Evolutionary conservation across 1,140 invertebrate species (phyloP).

Genomic region (Condylostylus longicornis): DNA sequence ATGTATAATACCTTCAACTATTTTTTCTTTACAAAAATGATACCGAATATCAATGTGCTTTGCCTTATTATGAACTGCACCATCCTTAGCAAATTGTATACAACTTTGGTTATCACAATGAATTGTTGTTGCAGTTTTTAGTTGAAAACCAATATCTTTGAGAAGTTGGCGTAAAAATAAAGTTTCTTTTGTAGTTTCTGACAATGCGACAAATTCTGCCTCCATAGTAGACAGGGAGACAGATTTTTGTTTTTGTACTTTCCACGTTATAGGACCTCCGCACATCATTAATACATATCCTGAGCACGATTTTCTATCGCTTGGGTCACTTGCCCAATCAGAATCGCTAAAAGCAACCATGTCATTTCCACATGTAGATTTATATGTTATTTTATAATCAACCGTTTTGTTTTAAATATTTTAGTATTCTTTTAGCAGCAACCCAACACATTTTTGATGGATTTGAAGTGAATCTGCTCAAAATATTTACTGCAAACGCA

Average conservation of each 20-base stretch:
- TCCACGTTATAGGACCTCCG: constrained; percentile 10
- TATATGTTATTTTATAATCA: too few species aligned
- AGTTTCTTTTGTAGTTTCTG: constrained; percentile 10
- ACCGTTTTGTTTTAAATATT: constrained; percentile 24
- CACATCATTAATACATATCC: constrained; percentile 25
- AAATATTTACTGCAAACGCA: constrained; percentile 17
- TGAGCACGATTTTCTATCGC: constrained; percentile 23
- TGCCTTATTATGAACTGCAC: too few species aligned
- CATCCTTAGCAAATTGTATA: too few species aligned
- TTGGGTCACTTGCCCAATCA: constrained; percentile 27
- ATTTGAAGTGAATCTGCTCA: constrained; percentile 16
- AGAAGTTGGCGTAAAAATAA: too few species aligned
- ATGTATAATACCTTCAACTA: too few species aligned
- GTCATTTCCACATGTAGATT: background rate
- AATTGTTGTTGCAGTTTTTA: too few species aligned
- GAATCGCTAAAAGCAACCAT: constrained; percentile 21
- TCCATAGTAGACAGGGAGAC: constrained; percentile 15
- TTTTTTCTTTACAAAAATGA: too few species aligned
- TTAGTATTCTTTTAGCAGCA: constrained; percentile 20
- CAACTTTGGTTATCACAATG: too few species aligned
- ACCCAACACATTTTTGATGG: constrained; percentile 16
- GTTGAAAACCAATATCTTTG: too few species aligned
- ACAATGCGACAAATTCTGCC: constrained; percentile 11
- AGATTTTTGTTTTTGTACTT: constrained; percentile 10
- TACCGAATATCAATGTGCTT: too few species aligned